A percentile compares a stretch with the other conserved stretches of the same genome.
phyloP scores from a whole-genome alignment of 2,797 vertebrate species.

The Merluccius polli region DNA sequence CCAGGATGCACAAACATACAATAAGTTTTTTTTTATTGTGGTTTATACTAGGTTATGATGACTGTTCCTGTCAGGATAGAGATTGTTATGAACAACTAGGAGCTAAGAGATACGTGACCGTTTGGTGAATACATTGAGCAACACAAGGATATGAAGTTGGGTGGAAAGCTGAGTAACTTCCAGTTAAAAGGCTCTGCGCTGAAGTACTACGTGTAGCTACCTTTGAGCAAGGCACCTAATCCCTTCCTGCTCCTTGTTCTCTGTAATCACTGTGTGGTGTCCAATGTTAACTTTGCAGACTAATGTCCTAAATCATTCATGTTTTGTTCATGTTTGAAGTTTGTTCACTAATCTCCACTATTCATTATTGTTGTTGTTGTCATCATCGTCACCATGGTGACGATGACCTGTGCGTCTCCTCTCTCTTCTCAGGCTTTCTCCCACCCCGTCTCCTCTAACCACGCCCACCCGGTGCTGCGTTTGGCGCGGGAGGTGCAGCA shows the following conservation, averaged over 20 bases:
- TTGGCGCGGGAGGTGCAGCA: constrained; percentile 74
- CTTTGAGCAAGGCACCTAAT: background rate
- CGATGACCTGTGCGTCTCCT: background rate
- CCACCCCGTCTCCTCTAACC: constrained; percentile 67
- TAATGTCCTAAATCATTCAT: background rate
- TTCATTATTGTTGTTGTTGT: background rate
- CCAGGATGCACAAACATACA: too few species aligned
- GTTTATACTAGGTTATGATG: too few species aligned
- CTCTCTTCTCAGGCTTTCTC: constrained; percentile 64
- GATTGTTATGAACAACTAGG: too few species aligned
- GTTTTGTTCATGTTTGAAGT: background rate
- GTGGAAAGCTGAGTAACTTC: background rate
- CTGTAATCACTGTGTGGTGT: background rate
- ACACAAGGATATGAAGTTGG: background rate
- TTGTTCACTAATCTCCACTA: background rate
- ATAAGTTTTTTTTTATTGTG: too few species aligned
- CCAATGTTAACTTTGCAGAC: background rate
- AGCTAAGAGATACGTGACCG: too few species aligned
- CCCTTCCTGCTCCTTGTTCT: background rate
- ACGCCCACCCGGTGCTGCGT: constrained; percentile 71
- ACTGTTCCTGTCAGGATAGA: too few species aligned
- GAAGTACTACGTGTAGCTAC: background rate
- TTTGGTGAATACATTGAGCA: too few species aligned
- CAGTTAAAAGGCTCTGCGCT: background rate
- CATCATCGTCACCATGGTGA: background rate